Conservation (phyloP, 2,113 vertebrate genomes). For the Aythya baeri region DNA sequence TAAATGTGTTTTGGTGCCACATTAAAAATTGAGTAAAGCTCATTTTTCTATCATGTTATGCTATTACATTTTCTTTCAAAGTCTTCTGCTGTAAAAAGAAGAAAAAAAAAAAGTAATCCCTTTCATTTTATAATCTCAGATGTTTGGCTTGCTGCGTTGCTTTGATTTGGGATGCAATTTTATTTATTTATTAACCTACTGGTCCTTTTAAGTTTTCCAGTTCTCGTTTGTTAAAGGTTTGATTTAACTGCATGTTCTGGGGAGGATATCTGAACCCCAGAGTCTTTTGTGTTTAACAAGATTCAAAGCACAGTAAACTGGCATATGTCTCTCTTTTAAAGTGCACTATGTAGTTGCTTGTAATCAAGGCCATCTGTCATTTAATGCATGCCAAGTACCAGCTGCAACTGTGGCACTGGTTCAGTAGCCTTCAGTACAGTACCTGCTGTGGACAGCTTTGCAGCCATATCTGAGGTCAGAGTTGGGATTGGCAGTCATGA, state of each 20-base stretch:
- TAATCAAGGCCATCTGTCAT: conserved; percentile 51
- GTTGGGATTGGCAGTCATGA: not conserved
- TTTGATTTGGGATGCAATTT: not conserved
- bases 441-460: not conserved
- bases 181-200: not conserved
- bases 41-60: not conserved
- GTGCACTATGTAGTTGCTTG: not conserved
- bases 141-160: not conserved
- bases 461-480: not conserved
- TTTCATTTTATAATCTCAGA: not conserved
- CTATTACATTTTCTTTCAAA: not conserved
- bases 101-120: not conserved
- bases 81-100: not conserved
- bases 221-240: not conserved
- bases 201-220: not conserved
- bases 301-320: not conserved
- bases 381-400: conserved; percentile 16
- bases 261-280: not conserved
- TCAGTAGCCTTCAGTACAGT: not conserved
- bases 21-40: not conserved
- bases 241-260: not conserved
- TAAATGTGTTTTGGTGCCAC: not conserved
- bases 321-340: not conserved
- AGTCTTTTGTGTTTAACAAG: conserved; percentile 6
- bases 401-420: not conserved